phyloP scores from a whole-genome alignment of 1,140 invertebrate species.

The Drosophila ambigua region DNA sequence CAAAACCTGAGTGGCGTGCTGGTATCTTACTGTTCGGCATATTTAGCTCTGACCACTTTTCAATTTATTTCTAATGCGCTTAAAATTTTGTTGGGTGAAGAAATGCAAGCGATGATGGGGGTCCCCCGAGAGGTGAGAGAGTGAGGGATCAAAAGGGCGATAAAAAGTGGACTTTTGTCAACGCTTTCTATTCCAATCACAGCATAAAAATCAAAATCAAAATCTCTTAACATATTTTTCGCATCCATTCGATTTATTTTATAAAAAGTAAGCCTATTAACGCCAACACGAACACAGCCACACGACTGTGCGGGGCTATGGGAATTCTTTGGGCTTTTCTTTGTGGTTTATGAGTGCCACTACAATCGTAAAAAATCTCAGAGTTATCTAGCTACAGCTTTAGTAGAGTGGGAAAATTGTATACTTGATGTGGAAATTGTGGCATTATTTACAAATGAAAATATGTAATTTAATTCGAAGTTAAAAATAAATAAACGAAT shows the following conservation, averaged over 20 bases:
- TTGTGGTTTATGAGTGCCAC: not conserved
- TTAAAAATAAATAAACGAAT: no score
- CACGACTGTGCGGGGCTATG: no score
- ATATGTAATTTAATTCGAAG: no score
- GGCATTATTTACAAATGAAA: no score
- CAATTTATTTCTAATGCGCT: conserved; percentile 50
- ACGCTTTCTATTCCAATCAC: conserved; percentile 57
- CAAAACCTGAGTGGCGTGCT: no score
- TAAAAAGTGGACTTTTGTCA: conserved; percentile 45
- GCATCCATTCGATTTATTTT: conserved; percentile 42
- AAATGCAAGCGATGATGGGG: conserved; percentile 29
- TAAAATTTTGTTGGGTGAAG: conserved; percentile 31
- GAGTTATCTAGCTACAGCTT: no score
- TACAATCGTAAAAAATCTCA: not conserved
- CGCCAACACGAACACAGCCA: not conserved
- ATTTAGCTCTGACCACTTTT: no score
- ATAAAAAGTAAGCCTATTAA: conserved; percentile 50
- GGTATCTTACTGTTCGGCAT: no score
- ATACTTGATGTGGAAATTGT: no score
- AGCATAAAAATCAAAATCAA: conserved; percentile 53
- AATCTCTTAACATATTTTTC: conserved; percentile 58
- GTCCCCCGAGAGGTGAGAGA: conserved; percentile 2
- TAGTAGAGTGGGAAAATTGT: no score
- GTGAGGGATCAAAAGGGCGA: not conserved
- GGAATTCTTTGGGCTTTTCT: no score